phyloP scores from a whole-genome alignment of 2,888 invertebrate genomes.

The Isoperla grammatica region DNA sequence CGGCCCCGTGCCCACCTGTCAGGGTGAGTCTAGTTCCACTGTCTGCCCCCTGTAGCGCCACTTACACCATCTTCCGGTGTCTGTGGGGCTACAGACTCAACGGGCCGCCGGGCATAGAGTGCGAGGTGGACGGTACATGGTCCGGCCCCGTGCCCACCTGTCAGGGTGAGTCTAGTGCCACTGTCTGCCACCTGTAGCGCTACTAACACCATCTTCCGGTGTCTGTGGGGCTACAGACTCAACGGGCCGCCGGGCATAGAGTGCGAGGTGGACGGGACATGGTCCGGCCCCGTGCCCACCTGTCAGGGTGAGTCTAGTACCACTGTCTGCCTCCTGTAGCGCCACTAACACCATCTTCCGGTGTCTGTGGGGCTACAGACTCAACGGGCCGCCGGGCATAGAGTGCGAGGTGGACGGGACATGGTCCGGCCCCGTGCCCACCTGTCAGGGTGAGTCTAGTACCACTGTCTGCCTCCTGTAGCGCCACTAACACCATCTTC shows the following conservation, averaged over 20 bases:
- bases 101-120: conserved; percentile 72
- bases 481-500: conserved; percentile 74
- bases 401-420: conserved; percentile 72
- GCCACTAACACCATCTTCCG: conserved; percentile 74
- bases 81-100: conserved; percentile 75
- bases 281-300: conserved; percentile 71
- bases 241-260: conserved; percentile 70
- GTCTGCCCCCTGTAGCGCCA: no score
- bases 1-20: conserved; percentile 67
- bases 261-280: conserved; percentile 71
- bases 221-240: conserved; percentile 77
- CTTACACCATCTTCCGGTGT: conserved; percentile 75
- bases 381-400: conserved; percentile 68
- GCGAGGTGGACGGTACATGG: conserved; percentile 74
- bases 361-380: conserved; percentile 77
- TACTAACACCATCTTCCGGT: conserved; percentile 74
- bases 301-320: conserved; percentile 76
- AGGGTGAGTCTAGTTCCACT: conserved; percentile 51
- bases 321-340: no score
- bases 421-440: conserved; percentile 73
- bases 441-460: conserved; percentile 72
- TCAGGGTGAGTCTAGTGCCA: conserved; percentile 68
- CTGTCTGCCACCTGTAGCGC: no score
- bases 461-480: no score
- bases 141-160: conserved; percentile 71